Evolutionary conservation across 2,113 vertebrate species (phyloP), one percentile per base, ranked within the genome.

Genomic region (Romanogobio albipinnatus): DNA sequence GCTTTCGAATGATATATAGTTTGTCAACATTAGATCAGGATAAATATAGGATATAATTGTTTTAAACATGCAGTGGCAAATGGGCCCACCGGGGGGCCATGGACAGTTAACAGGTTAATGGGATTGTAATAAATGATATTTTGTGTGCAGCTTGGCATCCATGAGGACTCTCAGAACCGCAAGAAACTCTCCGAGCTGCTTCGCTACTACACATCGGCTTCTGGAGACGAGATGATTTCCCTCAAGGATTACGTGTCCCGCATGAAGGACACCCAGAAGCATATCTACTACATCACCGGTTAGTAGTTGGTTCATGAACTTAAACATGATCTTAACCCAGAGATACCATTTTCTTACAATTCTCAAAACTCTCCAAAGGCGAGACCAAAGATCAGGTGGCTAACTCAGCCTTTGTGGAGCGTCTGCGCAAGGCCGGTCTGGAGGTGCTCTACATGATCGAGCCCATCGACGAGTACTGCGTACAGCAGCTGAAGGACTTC

Each of bases 231-330:
- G 89, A 94, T 99, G 97, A 96, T 99, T 1, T 99, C 97, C 3
- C 92, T 99, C 61, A 99, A 99, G 87, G 98, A 99, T 73, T 99
- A 99, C 1, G 97, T 98, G 9, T 95, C 96, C 0, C 94, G 98
- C 0, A 99, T 99, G 98, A 99, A 99, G 91, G 98, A 99, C 0
- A 98, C 94, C 90, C 98, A 99, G 94, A 99, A 99, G 3, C 97
- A 98, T 0, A 97, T 99, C 68, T 99, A 99, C 81, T 99, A 99
- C 76, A 99, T 99, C 26, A 99, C 98, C 84, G 98, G 98, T 96
- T 84, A 88, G 92, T 53, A 81, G 11, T 33, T 4, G 11, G 14
- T 1, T 1, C 7, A 49, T 13, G 8, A 29, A 22, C 29, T 1
- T 79, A 6, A 76, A 39, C 3, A 17, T 39, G 29, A 29, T 29